A percentile compares a stretch with the other conserved stretches of the same genome.
Evolutionary conservation across 2,113 vertebrate genomes (phyloP).

Genomic region (Tragelaphus imberbis): DNA sequence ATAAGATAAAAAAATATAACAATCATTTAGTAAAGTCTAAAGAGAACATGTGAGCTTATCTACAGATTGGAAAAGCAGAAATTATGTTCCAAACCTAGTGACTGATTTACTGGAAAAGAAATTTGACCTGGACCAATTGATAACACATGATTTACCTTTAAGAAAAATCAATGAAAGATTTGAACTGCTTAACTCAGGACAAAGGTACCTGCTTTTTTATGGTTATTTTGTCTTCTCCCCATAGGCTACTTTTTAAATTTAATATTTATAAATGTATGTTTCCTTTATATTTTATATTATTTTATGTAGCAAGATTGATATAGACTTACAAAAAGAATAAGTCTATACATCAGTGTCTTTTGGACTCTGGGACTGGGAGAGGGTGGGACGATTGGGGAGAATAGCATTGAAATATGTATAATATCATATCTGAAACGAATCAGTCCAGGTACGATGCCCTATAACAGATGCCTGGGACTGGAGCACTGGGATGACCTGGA

Average conservation of each 20-base stretch:
- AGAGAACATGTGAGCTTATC: not conserved
- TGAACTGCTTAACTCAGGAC: constrained; percentile 82
- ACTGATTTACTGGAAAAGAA: constrained; percentile 86
- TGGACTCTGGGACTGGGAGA: too few species aligned
- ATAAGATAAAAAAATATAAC: not conserved
- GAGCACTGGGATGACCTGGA: too few species aligned
- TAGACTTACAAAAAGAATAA: not conserved
- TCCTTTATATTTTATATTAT: not conserved
- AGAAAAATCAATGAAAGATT: constrained; percentile 84
- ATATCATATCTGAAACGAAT: too few species aligned
- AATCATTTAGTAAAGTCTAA: not conserved
- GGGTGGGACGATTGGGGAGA: too few species aligned
- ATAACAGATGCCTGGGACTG: too few species aligned
- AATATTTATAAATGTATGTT: not conserved
- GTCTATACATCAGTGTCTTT: too few species aligned
- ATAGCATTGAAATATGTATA: too few species aligned
- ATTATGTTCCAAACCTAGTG: constrained; percentile 82
- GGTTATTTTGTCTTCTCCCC: not conserved
- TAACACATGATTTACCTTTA: constrained; percentile 82
- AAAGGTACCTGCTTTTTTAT: constrained; percentile 73
- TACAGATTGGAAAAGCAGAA: constrained; percentile 69
- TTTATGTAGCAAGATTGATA: not conserved
- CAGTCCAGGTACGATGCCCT: too few species aligned
- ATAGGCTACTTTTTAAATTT: not conserved
- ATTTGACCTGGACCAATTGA: constrained; percentile 85